These are phyloP conservation scores for Acleris cristana DNA, from an alignment of 2,888 invertebrate genomes.

Conservation along the genomic window DNA sequence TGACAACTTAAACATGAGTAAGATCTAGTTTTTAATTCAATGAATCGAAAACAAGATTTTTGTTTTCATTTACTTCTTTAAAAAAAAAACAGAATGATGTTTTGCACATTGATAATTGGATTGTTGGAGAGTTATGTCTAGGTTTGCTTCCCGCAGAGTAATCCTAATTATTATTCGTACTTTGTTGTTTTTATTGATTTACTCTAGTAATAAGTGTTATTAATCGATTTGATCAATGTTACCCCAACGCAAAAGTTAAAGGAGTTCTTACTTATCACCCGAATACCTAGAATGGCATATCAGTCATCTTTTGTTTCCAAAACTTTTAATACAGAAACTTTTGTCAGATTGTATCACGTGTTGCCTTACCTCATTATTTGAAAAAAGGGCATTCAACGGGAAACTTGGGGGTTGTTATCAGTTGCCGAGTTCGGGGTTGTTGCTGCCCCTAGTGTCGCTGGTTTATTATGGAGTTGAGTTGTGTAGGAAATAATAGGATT, in stretches of 20 bases:
- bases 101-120: no score
- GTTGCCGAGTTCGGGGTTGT: not conserved
- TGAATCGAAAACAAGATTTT: no score
- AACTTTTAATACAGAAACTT: constrained; percentile 36
- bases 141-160: no score
- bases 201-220: no score
- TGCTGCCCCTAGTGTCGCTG: constrained; percentile 7
- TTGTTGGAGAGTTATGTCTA: no score
- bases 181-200: no score
- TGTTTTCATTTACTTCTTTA: no score
- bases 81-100: no score
- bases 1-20: no score
- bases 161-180: no score
- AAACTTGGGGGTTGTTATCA: constrained; percentile 19
- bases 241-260: not conserved
- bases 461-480: not conserved
- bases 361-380: constrained; percentile 31
- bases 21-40: no score
- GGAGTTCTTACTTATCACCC: not conserved
- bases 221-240: no score
- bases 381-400: constrained; percentile 33
- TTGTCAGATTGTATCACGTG: constrained; percentile 19
- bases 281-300: not conserved
- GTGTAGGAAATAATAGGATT: not conserved
- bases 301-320: constrained; percentile 28